phyloP scores from a whole-genome alignment of 2,113 vertebrate genomes.

The Apeltes quadracus region DNA sequence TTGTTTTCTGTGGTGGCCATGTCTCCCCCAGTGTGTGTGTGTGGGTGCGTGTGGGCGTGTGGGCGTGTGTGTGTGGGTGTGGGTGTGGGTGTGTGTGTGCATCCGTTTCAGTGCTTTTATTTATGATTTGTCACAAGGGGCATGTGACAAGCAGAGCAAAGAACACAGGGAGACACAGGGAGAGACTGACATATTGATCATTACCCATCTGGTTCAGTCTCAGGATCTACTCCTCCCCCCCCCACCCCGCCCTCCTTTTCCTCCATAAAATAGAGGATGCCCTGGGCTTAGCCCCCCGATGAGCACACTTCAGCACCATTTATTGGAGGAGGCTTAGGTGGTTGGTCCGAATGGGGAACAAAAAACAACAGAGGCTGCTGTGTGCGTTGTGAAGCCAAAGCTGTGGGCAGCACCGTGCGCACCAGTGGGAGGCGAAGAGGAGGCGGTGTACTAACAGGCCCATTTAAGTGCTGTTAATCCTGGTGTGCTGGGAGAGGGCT shows the following conservation, averaged over 20 bases:
- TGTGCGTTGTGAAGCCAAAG: slow-evolving; percentile 46
- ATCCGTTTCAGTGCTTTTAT: slow-evolving; percentile 30
- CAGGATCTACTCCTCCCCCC: slow-evolving; percentile 17
- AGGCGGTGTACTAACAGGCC: slow-evolving; percentile 68
- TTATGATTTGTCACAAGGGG: slow-evolving; percentile 42
- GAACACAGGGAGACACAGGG: slow-evolving; percentile 10
- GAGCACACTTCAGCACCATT: slow-evolving; percentile 65
- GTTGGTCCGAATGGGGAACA: slow-evolving; percentile 46
- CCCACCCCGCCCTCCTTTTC: neutral
- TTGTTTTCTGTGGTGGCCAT: slow-evolving; percentile 42
- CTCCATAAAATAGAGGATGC: slow-evolving; percentile 68
- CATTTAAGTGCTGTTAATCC: slow-evolving; percentile 80
- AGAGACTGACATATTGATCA: slow-evolving; percentile 41
- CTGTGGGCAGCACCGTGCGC: slow-evolving; percentile 65
- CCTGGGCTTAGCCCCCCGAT: slow-evolving; percentile 65
- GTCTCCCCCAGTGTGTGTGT: slow-evolving; percentile 1
- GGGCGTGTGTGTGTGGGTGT: slow-evolving; percentile 11
- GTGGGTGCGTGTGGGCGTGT: neutral
- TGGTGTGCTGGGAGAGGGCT: slow-evolving; percentile 69
- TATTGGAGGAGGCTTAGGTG: slow-evolving; percentile 67
- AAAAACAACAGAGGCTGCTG: slow-evolving; percentile 64
- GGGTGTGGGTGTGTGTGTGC: neutral
- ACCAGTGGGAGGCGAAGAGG: slow-evolving; percentile 59
- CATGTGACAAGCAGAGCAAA: slow-evolving; percentile 39
- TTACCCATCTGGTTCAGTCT: slow-evolving; percentile 47